A percentile compares a stretch with the other conserved stretches of the same genome.
Evolutionary conservation across 2,113 vertebrate genomes (phyloP).

Genomic region (Marcusenius ussheri): DNA sequence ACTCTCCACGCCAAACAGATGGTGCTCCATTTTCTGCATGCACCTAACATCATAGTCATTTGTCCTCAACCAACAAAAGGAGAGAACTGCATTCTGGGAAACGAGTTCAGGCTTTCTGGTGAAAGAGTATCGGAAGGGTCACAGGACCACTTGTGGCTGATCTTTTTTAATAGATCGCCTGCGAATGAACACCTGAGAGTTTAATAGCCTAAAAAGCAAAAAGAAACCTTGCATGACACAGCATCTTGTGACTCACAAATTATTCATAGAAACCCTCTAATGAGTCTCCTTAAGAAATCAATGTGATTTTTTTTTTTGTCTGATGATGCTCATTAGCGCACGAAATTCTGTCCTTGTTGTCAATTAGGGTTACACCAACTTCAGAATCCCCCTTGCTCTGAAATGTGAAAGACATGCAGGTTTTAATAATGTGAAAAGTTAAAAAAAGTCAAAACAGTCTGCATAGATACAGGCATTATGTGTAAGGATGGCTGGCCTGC

Average conservation of each 20-base stretch:
- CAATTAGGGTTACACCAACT: slow-evolving; percentile 2
- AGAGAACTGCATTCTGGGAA: slow-evolving; percentile 30
- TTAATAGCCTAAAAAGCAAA: neutral
- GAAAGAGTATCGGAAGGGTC: neutral
- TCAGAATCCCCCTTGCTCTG: neutral
- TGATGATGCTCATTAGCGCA: neutral
- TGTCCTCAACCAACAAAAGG: slow-evolving; percentile 28
- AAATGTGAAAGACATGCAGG: neutral
- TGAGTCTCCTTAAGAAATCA: slow-evolving; percentile 1
- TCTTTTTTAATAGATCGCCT: neutral
- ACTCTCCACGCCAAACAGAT: slow-evolving; percentile 51
- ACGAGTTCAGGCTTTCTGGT: neutral
- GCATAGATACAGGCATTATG: neutral
- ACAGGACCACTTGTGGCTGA: slow-evolving; percentile 32
- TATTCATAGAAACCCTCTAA: neutral
- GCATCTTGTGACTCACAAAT: neutral
- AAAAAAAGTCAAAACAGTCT: neutral
- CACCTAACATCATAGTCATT: slow-evolving; percentile 53
- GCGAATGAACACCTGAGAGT: neutral
- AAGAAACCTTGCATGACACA: neutral
- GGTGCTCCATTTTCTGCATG: slow-evolving; percentile 46
- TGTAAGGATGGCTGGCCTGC: neutral
- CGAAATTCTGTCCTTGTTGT: neutral
- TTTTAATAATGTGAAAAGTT: neutral
- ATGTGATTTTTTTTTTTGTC: neutral